Evolutionary conservation across 35 echinoderm and acorn worm genomes (phyloP).

Genomic region (Apostichopus japonicus): DNA sequence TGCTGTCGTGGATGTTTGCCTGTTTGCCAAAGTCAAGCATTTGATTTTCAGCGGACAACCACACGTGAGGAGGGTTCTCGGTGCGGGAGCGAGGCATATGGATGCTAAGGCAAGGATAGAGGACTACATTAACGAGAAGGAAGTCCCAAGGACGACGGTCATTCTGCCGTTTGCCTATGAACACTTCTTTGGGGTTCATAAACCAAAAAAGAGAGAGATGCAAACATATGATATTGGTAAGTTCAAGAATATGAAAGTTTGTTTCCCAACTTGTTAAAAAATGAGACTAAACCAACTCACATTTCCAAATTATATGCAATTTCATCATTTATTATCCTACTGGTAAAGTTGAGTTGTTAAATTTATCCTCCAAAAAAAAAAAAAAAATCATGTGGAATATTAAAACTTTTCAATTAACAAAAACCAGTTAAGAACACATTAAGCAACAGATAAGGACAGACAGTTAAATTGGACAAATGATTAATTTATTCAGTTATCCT

Average conservation of each 20-base stretch:
- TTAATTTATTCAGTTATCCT: too few species aligned
- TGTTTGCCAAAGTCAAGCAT: slow-evolving; percentile 72
- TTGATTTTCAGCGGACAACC: slow-evolving; percentile 73
- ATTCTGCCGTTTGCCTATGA: slow-evolving; percentile 82
- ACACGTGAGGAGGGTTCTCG: slow-evolving; percentile 70
- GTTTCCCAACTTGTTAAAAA: too few species aligned
- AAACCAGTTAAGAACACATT: too few species aligned
- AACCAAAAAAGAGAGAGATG: slow-evolving; percentile 60
- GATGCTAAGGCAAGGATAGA: slow-evolving; percentile 87
- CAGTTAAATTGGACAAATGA: too few species aligned
- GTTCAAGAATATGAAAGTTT: not conserved
- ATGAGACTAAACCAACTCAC: too few species aligned
- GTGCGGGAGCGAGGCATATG: slow-evolving; percentile 66
- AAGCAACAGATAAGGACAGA: too few species aligned
- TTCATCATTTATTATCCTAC: too few species aligned
- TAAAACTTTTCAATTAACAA: too few species aligned
- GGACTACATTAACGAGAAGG: slow-evolving; percentile 86
- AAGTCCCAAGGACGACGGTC: slow-evolving; percentile 75
- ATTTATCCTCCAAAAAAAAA: too few species aligned
- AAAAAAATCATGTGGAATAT: too few species aligned
- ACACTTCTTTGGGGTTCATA: slow-evolving; percentile 53
- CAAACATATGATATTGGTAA: slow-evolving; percentile 73
- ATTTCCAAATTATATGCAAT: too few species aligned
- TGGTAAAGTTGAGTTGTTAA: too few species aligned
- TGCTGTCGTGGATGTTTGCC: slow-evolving; percentile 78